Evolutionary conservation across 2,113 vertebrate species (phyloP).

Genomic region (Myanophis thanlyinensis): DNA sequence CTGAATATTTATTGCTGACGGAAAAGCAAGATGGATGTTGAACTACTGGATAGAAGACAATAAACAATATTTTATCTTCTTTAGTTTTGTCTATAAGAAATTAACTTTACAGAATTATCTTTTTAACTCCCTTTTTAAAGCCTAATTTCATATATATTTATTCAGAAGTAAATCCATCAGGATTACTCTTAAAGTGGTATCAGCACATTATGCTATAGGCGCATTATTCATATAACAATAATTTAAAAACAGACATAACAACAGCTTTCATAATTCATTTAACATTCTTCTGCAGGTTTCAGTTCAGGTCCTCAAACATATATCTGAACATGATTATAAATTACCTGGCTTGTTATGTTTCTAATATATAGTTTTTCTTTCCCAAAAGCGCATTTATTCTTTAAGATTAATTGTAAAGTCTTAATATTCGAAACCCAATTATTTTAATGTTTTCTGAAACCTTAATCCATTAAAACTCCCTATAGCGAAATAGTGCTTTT

Average conservation of each 20-base stretch:
- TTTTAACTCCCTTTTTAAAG: background rate
- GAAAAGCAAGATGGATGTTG: background rate
- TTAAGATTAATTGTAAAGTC: background rate
- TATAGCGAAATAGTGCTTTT: background rate
- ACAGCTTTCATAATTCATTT: background rate
- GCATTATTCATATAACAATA: background rate
- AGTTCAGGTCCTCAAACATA: background rate
- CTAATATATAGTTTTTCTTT: background rate
- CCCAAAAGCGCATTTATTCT: background rate
- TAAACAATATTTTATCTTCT: fast-evolving
- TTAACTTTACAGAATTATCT: background rate
- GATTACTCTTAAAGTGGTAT: background rate
- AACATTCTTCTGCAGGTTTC: background rate
- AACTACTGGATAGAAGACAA: background rate
- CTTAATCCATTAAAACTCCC: background rate
- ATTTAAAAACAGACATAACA: background rate
- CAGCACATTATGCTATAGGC: background rate
- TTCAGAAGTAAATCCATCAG: background rate
- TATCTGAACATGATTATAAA: background rate
- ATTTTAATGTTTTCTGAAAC: background rate
- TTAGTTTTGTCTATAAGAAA: background rate
- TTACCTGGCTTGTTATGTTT: background rate
- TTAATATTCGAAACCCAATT: background rate
- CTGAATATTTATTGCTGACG: background rate
- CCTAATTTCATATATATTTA: background rate